A percentile compares a stretch with the other conserved stretches of the same genome.
Evolutionary conservation across 2,797 vertebrate species (phyloP).

Genomic region (Hipposideros larvatus): DNA sequence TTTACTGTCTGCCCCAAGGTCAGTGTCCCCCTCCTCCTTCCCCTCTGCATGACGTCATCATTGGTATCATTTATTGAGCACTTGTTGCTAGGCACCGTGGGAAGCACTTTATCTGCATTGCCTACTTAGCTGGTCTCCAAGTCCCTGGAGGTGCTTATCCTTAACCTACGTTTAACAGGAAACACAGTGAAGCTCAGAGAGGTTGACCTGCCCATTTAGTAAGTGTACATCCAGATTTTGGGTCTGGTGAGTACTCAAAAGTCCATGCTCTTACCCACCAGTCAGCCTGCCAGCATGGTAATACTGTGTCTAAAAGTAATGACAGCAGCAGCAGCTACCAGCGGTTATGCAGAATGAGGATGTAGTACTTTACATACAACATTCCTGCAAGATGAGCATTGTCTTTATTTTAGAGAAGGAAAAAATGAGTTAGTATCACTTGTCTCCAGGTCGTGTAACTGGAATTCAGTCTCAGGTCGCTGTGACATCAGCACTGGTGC

Average conservation of each 20-base stretch:
- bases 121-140: not conserved
- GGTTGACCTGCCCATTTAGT: not conserved
- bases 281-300: not conserved
- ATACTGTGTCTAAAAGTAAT: not conserved
- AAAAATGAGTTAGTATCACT: not conserved
- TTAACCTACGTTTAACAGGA: not conserved
- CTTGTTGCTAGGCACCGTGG: not conserved
- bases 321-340: not conserved
- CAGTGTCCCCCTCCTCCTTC: not conserved
- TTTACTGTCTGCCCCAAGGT: not conserved
- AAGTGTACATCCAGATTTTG: conserved; percentile 25
- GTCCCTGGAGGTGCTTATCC: not conserved
- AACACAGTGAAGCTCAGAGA: not conserved
- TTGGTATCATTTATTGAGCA: not conserved
- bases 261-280: not conserved
- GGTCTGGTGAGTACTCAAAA: not conserved
- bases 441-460: not conserved
- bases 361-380: not conserved
- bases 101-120: not conserved
- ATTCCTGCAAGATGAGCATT: not conserved
- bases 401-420: conserved; percentile 44
- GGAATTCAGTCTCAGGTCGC: not conserved
- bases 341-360: not conserved
- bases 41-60: not conserved
- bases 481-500: not conserved